Evolutionary conservation across 2,888 invertebrate genomes (phyloP).

Genomic region (Oegoconia quadripuncta): DNA sequence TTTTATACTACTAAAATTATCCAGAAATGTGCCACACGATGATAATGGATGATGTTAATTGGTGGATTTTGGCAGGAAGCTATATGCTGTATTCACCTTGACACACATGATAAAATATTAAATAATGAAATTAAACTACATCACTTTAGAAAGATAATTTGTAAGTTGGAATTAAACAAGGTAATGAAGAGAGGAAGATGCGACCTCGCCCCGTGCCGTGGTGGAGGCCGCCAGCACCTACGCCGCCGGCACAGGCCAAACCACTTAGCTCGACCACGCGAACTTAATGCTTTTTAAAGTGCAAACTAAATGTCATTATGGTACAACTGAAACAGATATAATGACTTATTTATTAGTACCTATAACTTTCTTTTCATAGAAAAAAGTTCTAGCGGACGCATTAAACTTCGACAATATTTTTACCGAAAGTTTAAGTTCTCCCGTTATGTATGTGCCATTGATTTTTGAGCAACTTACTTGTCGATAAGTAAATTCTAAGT

Average conservation of each 20-base stretch:
- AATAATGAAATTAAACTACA: neutral
- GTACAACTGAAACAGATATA: constrained; percentile 1
- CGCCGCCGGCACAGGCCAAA: constrained; percentile 29
- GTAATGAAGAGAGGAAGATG: constrained; percentile 51
- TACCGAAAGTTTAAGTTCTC: neutral
- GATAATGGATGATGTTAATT: too few relatives aligned
- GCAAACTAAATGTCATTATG: constrained; percentile 28
- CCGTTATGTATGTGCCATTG: constrained; percentile 3
- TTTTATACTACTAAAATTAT: too few relatives aligned
- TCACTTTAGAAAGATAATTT: neutral
- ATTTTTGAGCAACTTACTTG: neutral
- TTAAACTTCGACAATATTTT: constrained; percentile 11
- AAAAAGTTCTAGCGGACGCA: constrained; percentile 1
- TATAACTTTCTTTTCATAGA: constrained; percentile 6
- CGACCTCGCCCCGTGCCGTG: constrained; percentile 48
- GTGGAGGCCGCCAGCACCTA: constrained; percentile 44
- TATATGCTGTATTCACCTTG: constrained; percentile 3
- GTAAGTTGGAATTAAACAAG: constrained; percentile 8
- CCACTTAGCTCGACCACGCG: constrained; percentile 40
- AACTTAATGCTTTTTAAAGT: constrained; percentile 35
- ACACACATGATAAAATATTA: constrained; percentile 5
- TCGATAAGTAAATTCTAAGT: neutral
- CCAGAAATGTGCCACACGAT: too few relatives aligned
- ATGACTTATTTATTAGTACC: constrained; percentile 3
- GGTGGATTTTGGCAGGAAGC: too few relatives aligned